Evolutionary conservation across 2,113 vertebrate species (phyloP).

Genomic region (Cyprinodon brontotheroides): DNA sequence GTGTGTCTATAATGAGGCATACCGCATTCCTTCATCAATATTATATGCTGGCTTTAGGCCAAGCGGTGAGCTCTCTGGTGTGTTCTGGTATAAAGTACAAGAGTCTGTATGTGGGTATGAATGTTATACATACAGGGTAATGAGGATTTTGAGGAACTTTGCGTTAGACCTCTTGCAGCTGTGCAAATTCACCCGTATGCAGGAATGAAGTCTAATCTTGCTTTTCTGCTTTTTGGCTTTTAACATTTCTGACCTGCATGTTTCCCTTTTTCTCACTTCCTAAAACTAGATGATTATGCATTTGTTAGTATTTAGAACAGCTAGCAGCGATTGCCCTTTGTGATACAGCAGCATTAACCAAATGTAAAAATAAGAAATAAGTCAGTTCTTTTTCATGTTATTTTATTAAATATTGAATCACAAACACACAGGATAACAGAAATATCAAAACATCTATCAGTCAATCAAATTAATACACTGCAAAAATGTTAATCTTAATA

Average conservation of each 20-base stretch:
- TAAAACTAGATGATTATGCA: background rate
- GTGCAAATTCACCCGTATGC: background rate
- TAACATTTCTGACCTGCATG: background rate
- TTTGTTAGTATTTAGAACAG: background rate
- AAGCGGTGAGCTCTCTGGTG: slow-evolving; percentile 50
- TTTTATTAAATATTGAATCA: background rate
- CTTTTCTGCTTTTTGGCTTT: background rate
- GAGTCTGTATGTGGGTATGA: slow-evolving; percentile 33
- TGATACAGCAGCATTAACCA: background rate
- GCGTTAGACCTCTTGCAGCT: slow-evolving; percentile 14
- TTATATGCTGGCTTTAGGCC: slow-evolving; percentile 73
- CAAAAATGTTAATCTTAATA: no score
- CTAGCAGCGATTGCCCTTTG: background rate
- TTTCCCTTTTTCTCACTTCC: background rate
- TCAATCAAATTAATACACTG: no score
- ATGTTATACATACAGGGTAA: slow-evolving; percentile 47
- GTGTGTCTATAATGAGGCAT: slow-evolving; percentile 78
- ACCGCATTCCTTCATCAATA: slow-evolving; percentile 79
- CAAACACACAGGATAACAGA: background rate
- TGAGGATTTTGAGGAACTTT: slow-evolving; percentile 32
- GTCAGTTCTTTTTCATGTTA: background rate
- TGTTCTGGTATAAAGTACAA: slow-evolving; percentile 48
- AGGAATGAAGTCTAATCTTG: background rate
- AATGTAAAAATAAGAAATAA: background rate
- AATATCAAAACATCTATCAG: no score